Evolutionary conservation across 2,888 invertebrate genomes (phyloP).

Genomic region (Tortrix viridana): DNA sequence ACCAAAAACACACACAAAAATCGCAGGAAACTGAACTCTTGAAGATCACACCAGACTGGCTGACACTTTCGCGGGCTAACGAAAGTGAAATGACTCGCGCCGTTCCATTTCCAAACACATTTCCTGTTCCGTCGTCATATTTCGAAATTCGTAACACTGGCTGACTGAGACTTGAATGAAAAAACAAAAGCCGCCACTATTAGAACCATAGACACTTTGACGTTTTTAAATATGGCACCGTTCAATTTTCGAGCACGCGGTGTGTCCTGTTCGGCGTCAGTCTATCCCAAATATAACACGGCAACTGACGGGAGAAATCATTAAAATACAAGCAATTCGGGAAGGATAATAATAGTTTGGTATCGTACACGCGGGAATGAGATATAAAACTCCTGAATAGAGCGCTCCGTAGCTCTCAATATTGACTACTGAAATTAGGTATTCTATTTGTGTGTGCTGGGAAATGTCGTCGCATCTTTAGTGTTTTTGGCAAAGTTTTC

Average conservation of each 20-base stretch:
- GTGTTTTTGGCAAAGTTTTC: constrained; percentile 32
- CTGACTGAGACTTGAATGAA: constrained; percentile 29
- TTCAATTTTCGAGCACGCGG: constrained; percentile 59
- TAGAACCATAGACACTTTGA: constrained; percentile 23
- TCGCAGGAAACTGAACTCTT: constrained; percentile 6
- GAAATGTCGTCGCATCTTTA: constrained; percentile 29
- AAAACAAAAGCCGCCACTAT: constrained; percentile 15
- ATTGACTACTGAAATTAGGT: constrained; percentile 29
- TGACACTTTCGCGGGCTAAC: constrained; percentile 55
- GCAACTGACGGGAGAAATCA: constrained; percentile 64
- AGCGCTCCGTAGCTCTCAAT: constrained; percentile 20
- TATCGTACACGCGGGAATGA: constrained; percentile 46
- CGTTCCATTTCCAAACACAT: constrained; percentile 55
- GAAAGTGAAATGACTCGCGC: constrained; percentile 54
- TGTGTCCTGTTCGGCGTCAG: constrained; percentile 68
- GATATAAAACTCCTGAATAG: constrained; percentile 29
- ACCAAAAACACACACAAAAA: constrained; percentile 2
- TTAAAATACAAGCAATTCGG: constrained; percentile 68
- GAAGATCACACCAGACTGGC: constrained; percentile 48
- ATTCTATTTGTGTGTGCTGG: constrained; percentile 13
- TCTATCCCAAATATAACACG: constrained; percentile 61
- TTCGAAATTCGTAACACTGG: constrained; percentile 49
- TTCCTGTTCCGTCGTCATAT: constrained; percentile 55
- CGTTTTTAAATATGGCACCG: constrained; percentile 51
- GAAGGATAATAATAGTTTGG: constrained; percentile 67